A percentile compares a stretch with the other conserved stretches of the same genome.
Evolutionary conservation across 2,113 vertebrate genomes (phyloP).

Genomic region (Macrotus californicus): DNA sequence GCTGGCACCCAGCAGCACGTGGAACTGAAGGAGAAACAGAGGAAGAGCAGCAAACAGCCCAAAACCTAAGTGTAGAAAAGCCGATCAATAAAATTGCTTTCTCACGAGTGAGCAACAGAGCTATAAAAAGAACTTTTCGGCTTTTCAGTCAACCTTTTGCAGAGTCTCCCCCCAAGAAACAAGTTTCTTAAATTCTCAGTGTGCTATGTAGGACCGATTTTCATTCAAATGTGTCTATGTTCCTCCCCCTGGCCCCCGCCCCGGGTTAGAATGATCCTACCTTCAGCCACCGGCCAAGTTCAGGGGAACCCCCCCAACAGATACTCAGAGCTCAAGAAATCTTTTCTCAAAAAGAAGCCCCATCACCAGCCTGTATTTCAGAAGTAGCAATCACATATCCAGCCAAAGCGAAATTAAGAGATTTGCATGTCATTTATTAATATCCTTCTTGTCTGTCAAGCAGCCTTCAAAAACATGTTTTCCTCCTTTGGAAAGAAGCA

Average conservation of each 20-base stretch:
- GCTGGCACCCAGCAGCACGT: neutral
- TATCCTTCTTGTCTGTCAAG: slow-evolving; percentile 73
- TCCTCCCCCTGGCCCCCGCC: neutral
- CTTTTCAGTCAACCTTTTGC: slow-evolving; percentile 31
- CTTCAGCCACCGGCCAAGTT: neutral
- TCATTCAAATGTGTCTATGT: neutral
- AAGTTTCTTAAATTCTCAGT: neutral
- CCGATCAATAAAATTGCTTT: neutral
- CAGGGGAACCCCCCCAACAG: neutral
- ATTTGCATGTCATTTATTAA: slow-evolving; percentile 77
- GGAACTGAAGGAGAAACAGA: neutral
- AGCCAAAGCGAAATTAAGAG: slow-evolving; percentile 71
- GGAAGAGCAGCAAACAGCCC: neutral
- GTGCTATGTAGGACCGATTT: neutral
- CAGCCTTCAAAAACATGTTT: slow-evolving; percentile 73
- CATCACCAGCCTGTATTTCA: slow-evolving; percentile 53
- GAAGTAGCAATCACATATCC: slow-evolving; percentile 64
- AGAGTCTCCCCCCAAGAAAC: neutral
- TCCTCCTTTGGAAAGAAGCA: slow-evolving; percentile 60
- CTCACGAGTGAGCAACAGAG: neutral
- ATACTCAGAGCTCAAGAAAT: neutral
- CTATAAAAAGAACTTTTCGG: slow-evolving; percentile 59
- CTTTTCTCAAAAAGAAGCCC: neutral
- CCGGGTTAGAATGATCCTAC: neutral
- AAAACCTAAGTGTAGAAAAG: neutral